Conservation (phyloP, 2,888 invertebrate species). For the Catotricha subobsoleta region DNA sequence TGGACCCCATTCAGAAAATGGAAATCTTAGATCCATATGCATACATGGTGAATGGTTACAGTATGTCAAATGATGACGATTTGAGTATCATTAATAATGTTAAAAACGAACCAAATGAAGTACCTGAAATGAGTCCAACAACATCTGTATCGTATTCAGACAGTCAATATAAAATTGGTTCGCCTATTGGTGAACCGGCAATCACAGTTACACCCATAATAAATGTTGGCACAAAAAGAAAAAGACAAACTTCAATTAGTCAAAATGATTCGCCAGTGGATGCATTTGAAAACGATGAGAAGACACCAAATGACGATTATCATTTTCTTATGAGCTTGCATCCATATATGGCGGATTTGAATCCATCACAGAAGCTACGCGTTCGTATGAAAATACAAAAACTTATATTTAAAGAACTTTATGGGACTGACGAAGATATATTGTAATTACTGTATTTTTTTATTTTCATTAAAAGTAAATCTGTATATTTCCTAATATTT, state of each 20-base stretch:
- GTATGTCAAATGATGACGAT: not conserved
- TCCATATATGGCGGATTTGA: conserved; percentile 28
- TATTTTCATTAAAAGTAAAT: no score
- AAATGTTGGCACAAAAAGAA: not conserved
- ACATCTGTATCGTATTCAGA: not conserved
- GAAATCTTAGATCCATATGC: conserved; percentile 1
- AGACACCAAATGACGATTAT: conserved; percentile 24
- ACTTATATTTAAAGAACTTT: conserved; percentile 28
- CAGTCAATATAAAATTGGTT: no score
- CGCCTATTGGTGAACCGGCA: no score
- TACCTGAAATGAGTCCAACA: not conserved
- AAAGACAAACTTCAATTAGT: no score
- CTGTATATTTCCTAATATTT: no score
- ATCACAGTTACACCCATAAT: no score
- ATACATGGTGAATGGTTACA: conserved; percentile 1
- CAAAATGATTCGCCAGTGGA: conserved; percentile 14
- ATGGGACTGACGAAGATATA: conserved; percentile 23
- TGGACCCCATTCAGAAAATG: conserved; percentile 1
- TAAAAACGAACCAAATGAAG: conserved; percentile 3
- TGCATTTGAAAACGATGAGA: conserved; percentile 2
- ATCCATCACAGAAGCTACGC: conserved; percentile 26
- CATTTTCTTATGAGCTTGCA: conserved; percentile 28
- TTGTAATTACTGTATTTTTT: not conserved
- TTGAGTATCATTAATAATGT: no score
- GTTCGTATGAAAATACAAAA: conserved; percentile 30